Conservation (phyloP, 2,113 vertebrate genomes). For the Hoplias malabaricus region DNA sequence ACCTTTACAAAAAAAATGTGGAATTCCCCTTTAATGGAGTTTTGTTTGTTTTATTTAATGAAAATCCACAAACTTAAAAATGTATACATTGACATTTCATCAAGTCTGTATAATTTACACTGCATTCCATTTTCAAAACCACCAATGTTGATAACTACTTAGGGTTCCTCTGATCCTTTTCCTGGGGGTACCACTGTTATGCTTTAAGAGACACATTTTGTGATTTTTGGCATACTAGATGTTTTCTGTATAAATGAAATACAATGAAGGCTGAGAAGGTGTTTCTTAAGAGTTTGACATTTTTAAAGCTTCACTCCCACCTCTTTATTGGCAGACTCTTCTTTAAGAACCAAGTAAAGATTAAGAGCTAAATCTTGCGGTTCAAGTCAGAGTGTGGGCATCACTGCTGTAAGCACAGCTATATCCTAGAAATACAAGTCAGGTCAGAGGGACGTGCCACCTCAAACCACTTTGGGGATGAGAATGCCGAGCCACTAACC, state of each 20-base stretch:
- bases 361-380: conserved; percentile 67
- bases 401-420: conserved; percentile 66
- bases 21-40: too few species aligned
- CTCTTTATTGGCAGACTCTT: conserved; percentile 61
- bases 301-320: conserved; percentile 64
- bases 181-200: conserved; percentile 74
- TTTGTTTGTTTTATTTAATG: not conserved
- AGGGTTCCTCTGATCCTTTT: conserved; percentile 70
- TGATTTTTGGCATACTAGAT: conserved; percentile 70
- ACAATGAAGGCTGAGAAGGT: conserved; percentile 77
- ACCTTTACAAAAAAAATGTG: too few species aligned
- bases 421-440: conserved; percentile 63
- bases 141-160: conserved; percentile 69
- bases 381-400: conserved; percentile 62
- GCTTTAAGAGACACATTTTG: conserved; percentile 72
- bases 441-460: conserved; percentile 61
- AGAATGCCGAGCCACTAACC: conserved; percentile 39
- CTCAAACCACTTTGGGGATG: conserved; percentile 64
- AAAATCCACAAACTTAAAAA: conserved; percentile 6
- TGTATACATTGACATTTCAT: conserved; percentile 29
- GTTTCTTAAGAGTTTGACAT: conserved; percentile 74
- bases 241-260: conserved; percentile 78
- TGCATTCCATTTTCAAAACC: conserved; percentile 45
- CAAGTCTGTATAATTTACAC: conserved; percentile 30
- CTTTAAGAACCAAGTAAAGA: conserved; percentile 70